phyloP scores from a whole-genome alignment of 1,140 invertebrate species.

The Caenorhabditis brenneri region DNA sequence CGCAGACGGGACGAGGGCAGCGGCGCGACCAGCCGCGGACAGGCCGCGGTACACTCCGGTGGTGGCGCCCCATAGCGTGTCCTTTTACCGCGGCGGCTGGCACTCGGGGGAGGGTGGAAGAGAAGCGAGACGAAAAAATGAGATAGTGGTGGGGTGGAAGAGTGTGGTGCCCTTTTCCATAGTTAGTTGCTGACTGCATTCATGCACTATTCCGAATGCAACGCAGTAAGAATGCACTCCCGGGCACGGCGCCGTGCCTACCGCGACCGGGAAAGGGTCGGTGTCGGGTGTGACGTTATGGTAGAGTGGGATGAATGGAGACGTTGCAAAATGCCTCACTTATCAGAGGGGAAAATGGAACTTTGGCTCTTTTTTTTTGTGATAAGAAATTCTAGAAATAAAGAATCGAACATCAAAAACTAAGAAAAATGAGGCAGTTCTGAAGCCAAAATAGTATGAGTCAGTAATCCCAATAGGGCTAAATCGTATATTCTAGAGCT shows the following conservation, averaged over 20 bases:
- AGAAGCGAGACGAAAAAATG: background rate
- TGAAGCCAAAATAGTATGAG: too few relatives aligned
- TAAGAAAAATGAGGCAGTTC: too few relatives aligned
- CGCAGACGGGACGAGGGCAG: background rate
- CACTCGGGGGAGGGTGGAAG: background rate
- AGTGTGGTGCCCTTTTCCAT: conserved; percentile 1
- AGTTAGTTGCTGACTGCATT: background rate
- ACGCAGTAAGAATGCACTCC: background rate
- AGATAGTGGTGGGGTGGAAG: background rate
- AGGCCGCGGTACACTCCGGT: background rate
- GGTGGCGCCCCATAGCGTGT: background rate
- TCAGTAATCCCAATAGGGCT: too few relatives aligned
- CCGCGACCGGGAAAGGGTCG: background rate
- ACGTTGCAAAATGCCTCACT: background rate
- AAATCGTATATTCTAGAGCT: too few relatives aligned
- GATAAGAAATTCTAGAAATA: too few relatives aligned
- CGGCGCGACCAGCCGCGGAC: conserved; percentile 24
- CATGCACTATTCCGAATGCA: conserved; percentile 1
- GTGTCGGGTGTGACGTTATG: background rate
- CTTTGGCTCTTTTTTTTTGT: too few relatives aligned
- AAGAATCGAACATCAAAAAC: too few relatives aligned
- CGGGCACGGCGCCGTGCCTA: conserved; percentile 17
- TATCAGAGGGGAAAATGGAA: background rate
- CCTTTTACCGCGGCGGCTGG: background rate
- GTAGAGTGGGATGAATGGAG: background rate